Evolutionary conservation across 2,797 vertebrate genomes (phyloP).

Genomic region (Alauda arvensis): DNA sequence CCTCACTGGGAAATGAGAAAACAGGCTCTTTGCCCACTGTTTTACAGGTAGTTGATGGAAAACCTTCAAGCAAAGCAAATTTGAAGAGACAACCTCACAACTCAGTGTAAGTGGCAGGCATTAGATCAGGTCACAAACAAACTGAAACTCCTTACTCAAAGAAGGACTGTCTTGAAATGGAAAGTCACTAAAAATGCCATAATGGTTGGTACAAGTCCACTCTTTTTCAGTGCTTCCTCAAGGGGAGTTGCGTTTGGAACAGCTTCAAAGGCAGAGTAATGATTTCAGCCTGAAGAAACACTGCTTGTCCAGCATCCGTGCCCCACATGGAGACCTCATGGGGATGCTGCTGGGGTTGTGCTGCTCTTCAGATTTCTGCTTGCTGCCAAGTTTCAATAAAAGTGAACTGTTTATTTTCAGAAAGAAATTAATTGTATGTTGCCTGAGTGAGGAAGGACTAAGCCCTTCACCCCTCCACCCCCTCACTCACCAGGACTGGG

Average conservation of each 20-base stretch:
- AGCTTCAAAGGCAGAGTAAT: not conserved
- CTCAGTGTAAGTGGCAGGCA: not conserved
- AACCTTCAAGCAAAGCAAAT: not conserved
- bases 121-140: not conserved
- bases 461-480: not conserved
- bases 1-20: not conserved
- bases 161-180: not conserved
- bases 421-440: not conserved
- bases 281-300: not conserved
- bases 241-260: not conserved
- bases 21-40: not conserved
- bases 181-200: not conserved
- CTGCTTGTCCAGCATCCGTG: not conserved
- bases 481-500: not conserved
- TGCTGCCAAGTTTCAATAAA: not conserved
- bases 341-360: not conserved
- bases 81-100: not conserved
- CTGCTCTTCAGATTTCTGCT: not conserved
- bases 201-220: not conserved
- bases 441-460: not conserved
- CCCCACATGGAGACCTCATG: not conserved
- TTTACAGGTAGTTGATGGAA: not conserved
- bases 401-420: not conserved
- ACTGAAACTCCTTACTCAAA: not conserved
- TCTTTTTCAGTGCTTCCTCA: not conserved